Conservation (phyloP, 2,797 vertebrate species). For the Meriones psammophilus region DNA sequence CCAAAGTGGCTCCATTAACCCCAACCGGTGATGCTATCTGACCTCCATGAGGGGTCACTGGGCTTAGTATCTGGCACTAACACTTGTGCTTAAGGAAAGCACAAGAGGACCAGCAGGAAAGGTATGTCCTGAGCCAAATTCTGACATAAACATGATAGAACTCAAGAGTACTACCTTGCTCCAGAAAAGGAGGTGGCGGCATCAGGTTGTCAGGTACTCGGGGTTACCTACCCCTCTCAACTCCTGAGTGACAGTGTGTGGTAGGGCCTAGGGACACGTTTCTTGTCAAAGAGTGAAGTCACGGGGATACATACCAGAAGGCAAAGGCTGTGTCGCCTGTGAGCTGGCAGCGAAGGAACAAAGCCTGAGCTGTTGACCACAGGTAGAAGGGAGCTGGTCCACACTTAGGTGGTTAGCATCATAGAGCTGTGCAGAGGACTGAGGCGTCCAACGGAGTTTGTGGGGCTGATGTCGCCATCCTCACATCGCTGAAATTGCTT, state of each 20-base stretch:
- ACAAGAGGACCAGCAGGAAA: accelerated
- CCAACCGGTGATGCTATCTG: accelerated
- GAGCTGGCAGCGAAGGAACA: background rate
- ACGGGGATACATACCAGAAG: background rate
- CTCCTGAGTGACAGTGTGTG: background rate
- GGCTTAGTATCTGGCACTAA: background rate
- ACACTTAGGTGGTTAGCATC: accelerated
- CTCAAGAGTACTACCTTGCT: background rate
- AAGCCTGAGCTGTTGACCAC: background rate
- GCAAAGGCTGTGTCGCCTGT: background rate
- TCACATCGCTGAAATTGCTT: accelerated
- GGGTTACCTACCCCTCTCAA: background rate
- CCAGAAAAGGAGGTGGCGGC: background rate
- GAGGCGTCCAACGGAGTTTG: background rate
- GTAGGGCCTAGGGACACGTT: background rate
- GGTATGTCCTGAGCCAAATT: too few relatives aligned
- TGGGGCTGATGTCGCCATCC: accelerated
- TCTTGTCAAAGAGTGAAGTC: background rate
- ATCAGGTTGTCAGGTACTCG: accelerated
- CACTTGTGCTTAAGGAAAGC: background rate
- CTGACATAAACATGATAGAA: accelerated
- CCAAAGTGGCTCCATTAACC: background rate
- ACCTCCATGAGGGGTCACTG: accelerated
- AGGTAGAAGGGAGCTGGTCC: background rate
- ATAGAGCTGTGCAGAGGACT: accelerated